Percentiles rank a stretch among this genome's conserved stretches.
Evolutionary conservation across 2,797 vertebrate species (phyloP).

Genomic region (Babyrousa celebensis): DNA sequence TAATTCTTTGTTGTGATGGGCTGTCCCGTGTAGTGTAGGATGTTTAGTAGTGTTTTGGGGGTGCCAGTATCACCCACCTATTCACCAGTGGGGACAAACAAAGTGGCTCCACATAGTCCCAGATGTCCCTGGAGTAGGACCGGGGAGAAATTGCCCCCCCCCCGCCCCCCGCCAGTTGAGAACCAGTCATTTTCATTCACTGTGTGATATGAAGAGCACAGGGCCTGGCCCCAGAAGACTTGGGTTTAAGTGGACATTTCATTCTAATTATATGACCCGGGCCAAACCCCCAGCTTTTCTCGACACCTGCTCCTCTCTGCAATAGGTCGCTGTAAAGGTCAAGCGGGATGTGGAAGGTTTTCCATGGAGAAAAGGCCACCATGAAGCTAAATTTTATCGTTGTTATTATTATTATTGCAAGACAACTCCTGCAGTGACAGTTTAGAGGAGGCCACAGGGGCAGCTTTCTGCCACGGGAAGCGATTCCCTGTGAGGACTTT

Average conservation of each 20-base stretch:
- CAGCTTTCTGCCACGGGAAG: neutral
- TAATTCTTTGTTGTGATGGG: neutral
- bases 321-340: neutral
- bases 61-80: neutral
- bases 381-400: neutral
- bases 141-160: neutral
- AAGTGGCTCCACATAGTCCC: neutral
- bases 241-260: neutral
- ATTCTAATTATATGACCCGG: neutral
- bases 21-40: neutral
- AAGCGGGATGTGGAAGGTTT: neutral
- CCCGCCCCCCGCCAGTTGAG: neutral
- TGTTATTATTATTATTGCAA: neutral
- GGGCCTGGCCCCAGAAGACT: neutral
- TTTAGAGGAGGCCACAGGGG: neutral
- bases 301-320: neutral
- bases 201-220: neutral
- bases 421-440: neutral
- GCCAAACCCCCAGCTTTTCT: neutral
- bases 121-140: neutral
- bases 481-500: neutral
- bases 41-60: neutral
- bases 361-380: neutral
- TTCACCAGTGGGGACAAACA: neutral
- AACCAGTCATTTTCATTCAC: neutral